Conservation (phyloP, 2,113 vertebrate genomes). For the Charina bottae region DNA sequence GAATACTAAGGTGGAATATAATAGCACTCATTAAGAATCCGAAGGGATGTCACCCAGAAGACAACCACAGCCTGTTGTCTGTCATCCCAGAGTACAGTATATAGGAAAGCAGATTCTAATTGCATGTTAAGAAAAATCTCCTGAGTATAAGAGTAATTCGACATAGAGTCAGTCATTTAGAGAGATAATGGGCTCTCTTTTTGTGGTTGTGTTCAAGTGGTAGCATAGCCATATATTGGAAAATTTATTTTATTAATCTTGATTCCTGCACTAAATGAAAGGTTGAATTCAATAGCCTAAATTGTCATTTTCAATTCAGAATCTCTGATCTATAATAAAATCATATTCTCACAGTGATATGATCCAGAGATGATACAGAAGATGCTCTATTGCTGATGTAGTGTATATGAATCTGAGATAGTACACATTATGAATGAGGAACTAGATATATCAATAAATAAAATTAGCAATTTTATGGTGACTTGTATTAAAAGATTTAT, state of each 20-base stretch:
- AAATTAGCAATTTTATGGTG: neutral
- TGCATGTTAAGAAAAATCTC: neutral
- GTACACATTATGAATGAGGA: neutral
- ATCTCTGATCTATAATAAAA: neutral
- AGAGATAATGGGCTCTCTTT: neutral
- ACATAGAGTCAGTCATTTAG: neutral
- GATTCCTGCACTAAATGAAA: neutral
- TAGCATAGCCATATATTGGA: neutral
- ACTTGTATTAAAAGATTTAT: neutral
- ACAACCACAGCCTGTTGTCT: neutral
- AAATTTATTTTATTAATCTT: neutral
- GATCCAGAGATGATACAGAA: neutral
- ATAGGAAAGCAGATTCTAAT: neutral
- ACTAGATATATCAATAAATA: neutral
- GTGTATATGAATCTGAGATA: neutral
- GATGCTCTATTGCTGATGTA: neutral
- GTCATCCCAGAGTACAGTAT: neutral
- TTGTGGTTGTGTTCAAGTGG: neutral
- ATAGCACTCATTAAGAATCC: neutral
- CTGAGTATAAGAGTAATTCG: neutral
- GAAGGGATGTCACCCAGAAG: neutral
- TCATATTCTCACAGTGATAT: neutral
- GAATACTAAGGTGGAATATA: neutral
- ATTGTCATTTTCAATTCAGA: constrained; percentile 2
- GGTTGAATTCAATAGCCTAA: neutral